These are phyloP conservation scores for Heliconius cydno DNA, from an alignment of 2,888 invertebrate species.

Conservation along the genomic window DNA sequence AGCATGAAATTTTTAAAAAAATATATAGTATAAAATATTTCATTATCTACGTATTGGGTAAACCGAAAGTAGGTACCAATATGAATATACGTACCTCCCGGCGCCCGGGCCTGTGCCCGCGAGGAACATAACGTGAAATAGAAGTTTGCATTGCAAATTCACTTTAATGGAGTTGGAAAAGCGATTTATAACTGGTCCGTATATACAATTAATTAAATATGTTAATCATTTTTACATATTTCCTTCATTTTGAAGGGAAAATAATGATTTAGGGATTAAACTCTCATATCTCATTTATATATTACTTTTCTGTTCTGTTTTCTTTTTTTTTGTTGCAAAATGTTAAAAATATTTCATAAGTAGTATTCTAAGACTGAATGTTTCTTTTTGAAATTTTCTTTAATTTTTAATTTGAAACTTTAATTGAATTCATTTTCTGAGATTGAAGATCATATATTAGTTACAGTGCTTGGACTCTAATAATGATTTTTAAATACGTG, in stretches of 20 bases:
- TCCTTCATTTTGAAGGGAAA: not conserved
- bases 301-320: too few species aligned
- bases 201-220: not conserved
- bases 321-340: too few species aligned
- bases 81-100: not conserved
- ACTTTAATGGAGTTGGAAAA: slow-evolving; percentile 18
- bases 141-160: slow-evolving; percentile 21
- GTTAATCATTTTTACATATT: not conserved
- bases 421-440: too few species aligned
- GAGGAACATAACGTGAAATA: slow-evolving; percentile 23
- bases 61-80: not conserved
- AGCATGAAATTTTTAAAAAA: not conserved
- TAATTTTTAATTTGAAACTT: too few species aligned
- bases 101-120: slow-evolving; percentile 9
- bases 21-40: not conserved
- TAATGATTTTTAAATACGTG: too few species aligned
- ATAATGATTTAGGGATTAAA: not conserved
- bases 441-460: too few species aligned
- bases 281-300: not conserved
- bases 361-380: too few species aligned
- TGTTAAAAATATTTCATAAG: too few species aligned
- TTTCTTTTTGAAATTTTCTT: too few species aligned
- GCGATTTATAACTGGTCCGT: slow-evolving; percentile 8
- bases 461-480: too few species aligned
- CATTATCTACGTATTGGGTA: not conserved